Base-by-base conservation (phyloP, 2,888 invertebrate genomes). In the Acleris sparsana region DNA sequence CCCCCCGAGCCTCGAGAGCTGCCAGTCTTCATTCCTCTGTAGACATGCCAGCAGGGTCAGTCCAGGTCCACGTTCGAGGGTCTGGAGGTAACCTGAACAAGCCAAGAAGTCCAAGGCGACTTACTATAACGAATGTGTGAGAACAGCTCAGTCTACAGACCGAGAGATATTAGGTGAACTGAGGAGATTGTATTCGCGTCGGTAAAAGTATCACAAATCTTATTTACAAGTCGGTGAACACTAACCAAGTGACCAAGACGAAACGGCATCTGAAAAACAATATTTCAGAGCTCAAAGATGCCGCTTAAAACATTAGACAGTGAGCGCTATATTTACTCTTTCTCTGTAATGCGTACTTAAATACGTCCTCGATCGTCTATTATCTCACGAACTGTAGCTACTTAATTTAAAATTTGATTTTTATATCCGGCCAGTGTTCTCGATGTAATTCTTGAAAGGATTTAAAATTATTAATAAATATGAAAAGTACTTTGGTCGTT, bases 21-120 rank as follows among this genome's bases (percentile, higher is more conserved):
- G 87, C 89, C 0, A 91, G 92, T 68, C 78, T 92, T 2, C 90
- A 91, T 67, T 90, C 90, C 55, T 80, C 88, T 3, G 84, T 86
- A 0, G 90, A 91, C 25, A 85, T 88, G 83, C 86, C 88, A 0
- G 76, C 79, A 33, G 87, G 88, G 0, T 87, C 86, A 4, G 86
- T 92, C 0, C 92, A 92, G 71, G 89, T 92, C 0, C 92, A 92
- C 62, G 89, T 84, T 0, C 79, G 89, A 73, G 91, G 89, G 0
- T 92, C 92, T 11, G 82, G 73, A 9, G 78, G 78, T 3, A 91
- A 88, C 72, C 57, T 92, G 4, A 89, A 87, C 56, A 84, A 84
- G 73, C 90, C 90, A 0, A 80, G 80, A 63, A 92, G 92, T 71
- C 92, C 92, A 3, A 80, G 92, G 68, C 78, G 91, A 56, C 74